Conservation (phyloP, 2,888 invertebrate species). For the Carterocephalus palaemon region DNA sequence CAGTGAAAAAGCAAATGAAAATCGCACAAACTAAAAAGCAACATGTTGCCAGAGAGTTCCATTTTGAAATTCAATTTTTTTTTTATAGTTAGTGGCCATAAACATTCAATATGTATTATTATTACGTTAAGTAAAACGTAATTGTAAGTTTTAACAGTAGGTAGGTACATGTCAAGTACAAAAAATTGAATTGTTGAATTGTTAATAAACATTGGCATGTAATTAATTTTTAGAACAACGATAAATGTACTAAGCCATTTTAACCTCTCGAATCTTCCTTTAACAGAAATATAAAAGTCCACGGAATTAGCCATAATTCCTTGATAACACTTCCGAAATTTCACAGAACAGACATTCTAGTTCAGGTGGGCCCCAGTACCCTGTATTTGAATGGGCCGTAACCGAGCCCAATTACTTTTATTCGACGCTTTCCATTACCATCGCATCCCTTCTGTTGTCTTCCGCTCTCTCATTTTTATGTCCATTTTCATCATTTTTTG, state of each 20-base stretch:
- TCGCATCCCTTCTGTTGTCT: not conserved
- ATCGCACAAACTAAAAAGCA: too few relatives aligned
- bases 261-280: not conserved
- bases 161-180: too few relatives aligned
- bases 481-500: conserved; percentile 6
- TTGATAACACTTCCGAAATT: conserved; percentile 27
- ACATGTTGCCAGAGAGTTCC: too few relatives aligned
- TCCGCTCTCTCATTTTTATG: conserved; percentile 1
- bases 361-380: conserved; percentile 2
- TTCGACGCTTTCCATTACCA: conserved; percentile 3
- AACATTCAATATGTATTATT: too few relatives aligned
- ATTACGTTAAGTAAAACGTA: too few relatives aligned
- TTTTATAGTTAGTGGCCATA: too few relatives aligned
- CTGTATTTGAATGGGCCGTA: conserved; percentile 1
- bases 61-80: too few relatives aligned
- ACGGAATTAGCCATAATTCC: conserved; percentile 26
- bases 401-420: conserved; percentile 1
- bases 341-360: conserved; percentile 25
- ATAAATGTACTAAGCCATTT: not conserved
- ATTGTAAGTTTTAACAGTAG: too few relatives aligned
- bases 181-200: too few relatives aligned
- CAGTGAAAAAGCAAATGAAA: too few relatives aligned
- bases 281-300: conserved; percentile 29
- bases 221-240: too few relatives aligned
- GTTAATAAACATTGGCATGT: too few relatives aligned